Evolutionary conservation across 2,113 vertebrate genomes (phyloP).

Genomic region (Rhea pennata): DNA sequence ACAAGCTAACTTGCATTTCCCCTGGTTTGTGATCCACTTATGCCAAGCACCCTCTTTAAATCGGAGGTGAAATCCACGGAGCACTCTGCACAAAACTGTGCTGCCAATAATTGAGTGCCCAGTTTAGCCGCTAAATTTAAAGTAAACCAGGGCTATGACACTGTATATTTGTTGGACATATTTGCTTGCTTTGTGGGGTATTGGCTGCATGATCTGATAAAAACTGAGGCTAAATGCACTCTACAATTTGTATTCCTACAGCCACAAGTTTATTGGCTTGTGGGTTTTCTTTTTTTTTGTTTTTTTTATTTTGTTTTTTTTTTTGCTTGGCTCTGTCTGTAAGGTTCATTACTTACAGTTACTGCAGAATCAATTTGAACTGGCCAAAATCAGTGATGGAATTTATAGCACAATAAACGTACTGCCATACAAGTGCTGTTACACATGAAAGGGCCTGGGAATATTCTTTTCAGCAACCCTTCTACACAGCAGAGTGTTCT

Average conservation of each 20-base stretch:
- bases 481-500: slow-evolving; percentile 52
- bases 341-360: slow-evolving; percentile 83
- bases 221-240: slow-evolving; percentile 71
- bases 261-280: slow-evolving; percentile 64
- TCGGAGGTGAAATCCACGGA: slow-evolving; percentile 4
- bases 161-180: slow-evolving; percentile 6
- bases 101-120: neutral
- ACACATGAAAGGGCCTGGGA: slow-evolving; percentile 68
- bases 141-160: neutral
- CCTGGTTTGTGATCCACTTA: neutral
- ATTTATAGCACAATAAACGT: slow-evolving; percentile 80
- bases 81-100: neutral
- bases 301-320: neutral
- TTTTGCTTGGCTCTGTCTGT: slow-evolving; percentile 51
- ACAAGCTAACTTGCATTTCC: neutral
- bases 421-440: slow-evolving; percentile 68
- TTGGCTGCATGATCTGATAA: slow-evolving; percentile 71
- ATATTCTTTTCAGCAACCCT: slow-evolving; percentile 70
- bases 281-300: too few relatives aligned
- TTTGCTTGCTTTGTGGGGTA: slow-evolving; percentile 61
- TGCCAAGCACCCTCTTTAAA: neutral
- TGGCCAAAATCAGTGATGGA: slow-evolving; percentile 80
- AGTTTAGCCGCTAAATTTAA: slow-evolving; percentile 45
- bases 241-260: slow-evolving; percentile 72
- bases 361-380: slow-evolving; percentile 81